Percentiles rank a stretch among this genome's conserved stretches.
phyloP scores from a whole-genome alignment of 2,113 vertebrate genomes.

The Siniperca chuatsi region DNA sequence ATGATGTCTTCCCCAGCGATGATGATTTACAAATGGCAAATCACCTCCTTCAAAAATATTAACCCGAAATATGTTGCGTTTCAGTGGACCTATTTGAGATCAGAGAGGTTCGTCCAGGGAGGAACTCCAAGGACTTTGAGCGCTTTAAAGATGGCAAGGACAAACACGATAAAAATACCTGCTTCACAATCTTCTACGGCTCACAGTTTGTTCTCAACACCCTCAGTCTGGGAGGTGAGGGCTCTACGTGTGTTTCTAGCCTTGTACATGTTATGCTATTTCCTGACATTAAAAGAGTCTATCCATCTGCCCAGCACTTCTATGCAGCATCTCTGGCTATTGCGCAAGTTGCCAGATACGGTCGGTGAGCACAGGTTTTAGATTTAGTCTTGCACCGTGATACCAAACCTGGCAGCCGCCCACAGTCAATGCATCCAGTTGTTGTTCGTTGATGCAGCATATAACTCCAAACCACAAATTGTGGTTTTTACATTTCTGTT shows the following conservation, averaged over 20 bases:
- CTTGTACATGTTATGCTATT: not conserved
- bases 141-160: slow-evolving; percentile 89
- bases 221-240: slow-evolving; percentile 92
- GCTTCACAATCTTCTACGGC: slow-evolving; percentile 95
- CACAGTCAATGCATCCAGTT: not conserved
- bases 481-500: too few relatives aligned
- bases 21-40: not conserved
- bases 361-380: not conserved
- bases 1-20: not conserved
- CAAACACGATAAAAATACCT: slow-evolving; percentile 88
- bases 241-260: not conserved
- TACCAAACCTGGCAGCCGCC: not conserved
- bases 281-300: not conserved
- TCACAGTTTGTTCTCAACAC: slow-evolving; percentile 95
- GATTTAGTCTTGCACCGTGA: too few relatives aligned
- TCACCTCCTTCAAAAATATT: not conserved
- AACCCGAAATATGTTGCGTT: slow-evolving; percentile 34
- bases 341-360: not conserved
- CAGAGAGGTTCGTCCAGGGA: slow-evolving; percentile 93
- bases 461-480: not conserved
- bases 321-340: not conserved
- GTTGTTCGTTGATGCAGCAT: not conserved
- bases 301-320: not conserved
- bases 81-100: slow-evolving; percentile 96
- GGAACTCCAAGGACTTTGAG: slow-evolving; percentile 95